A percentile compares a stretch with the other conserved stretches of the same genome.
Evolutionary conservation across 2,797 vertebrate species (phyloP).

Genomic region (Lepilemur septentrionalis): DNA sequence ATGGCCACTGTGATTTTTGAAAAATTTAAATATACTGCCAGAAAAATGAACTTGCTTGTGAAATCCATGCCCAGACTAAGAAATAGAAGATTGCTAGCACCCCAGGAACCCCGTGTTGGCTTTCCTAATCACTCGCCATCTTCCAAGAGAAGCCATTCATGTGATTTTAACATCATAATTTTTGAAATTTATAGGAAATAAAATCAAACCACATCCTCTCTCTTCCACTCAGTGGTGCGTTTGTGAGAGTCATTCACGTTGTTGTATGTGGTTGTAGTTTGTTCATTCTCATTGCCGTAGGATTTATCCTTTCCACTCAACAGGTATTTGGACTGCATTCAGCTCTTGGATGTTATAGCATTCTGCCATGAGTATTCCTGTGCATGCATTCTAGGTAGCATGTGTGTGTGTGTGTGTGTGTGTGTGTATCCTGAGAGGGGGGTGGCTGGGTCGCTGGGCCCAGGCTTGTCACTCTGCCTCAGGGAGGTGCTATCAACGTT

Average conservation of each 20-base stretch:
- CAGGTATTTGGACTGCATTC: too few relatives aligned
- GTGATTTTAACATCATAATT: not conserved
- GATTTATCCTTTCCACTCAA: not conserved
- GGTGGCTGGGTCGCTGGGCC: too few relatives aligned
- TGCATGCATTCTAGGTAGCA: not conserved
- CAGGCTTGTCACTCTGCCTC: too few relatives aligned
- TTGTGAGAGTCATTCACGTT: fast-evolving
- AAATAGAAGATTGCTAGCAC: not conserved
- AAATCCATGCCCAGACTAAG: not conserved
- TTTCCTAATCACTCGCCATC: not conserved
- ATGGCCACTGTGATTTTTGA: not conserved
- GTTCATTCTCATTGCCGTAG: not conserved
- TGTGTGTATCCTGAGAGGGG: fast-evolving
- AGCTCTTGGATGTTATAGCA: not conserved
- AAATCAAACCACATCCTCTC: not conserved
- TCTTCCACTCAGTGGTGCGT: not conserved
- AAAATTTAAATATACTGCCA: not conserved
- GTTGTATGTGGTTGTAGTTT: not conserved
- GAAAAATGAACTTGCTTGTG: not conserved
- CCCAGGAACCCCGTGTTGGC: fast-evolving
- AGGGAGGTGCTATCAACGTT: not conserved
- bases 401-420: too few relatives aligned
- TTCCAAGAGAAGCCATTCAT: not conserved
- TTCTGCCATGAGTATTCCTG: not conserved
- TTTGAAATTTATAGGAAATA: not conserved